Base-by-base conservation (phyloP, 2,113 vertebrate species). In the Malurus alboscapulatus region DNA sequence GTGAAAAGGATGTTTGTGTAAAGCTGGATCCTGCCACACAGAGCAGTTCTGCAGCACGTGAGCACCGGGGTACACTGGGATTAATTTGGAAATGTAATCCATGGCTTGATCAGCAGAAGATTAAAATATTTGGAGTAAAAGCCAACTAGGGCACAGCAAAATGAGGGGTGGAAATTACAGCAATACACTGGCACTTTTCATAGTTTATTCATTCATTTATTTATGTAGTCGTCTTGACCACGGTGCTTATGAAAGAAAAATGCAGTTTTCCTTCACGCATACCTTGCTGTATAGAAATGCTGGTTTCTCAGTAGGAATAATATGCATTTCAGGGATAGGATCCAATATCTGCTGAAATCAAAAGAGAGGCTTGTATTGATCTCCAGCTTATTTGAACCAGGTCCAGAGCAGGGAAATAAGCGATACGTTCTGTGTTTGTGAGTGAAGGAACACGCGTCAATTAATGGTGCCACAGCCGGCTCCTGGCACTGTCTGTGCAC, bases 11-110 rank as follows among this genome's bases (percentile, higher is more conserved):
- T 69, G 63, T 75, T 79, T 54, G 10, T 74, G 36, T n/a, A 30
- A 76, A 72, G 38, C 22, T 16, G 44, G 58, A 22, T 69, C 5
- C 62, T 42, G 21, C 40, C 83, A 48, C 62, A 58, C 34, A 66
- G 45, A 84, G 53, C 38, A 62, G 54, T 26, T 77, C 67, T 79
- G 44, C 55, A 68, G 58, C 24, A 5, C 7, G 22, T 25, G 54
- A 95, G 55, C 67, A 67, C 45, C 59, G 50, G 62, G 30, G 53
- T 71, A 47, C 50, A 13, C 0, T 0, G 45, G 69, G 53, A 90
- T 90, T 96, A 74, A 83, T 78, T 87, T 87, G 67, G 87, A 94
- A 91, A 85, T 9, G 34, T 36, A 53, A 71, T 87, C 47, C 30
- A 12, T 48, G 62, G 26, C 20, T 71, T 87, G 72, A 91, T 83